Evolutionary conservation across 2,797 vertebrate genomes (phyloP).

Genomic region (Gorsachius magnificus): DNA sequence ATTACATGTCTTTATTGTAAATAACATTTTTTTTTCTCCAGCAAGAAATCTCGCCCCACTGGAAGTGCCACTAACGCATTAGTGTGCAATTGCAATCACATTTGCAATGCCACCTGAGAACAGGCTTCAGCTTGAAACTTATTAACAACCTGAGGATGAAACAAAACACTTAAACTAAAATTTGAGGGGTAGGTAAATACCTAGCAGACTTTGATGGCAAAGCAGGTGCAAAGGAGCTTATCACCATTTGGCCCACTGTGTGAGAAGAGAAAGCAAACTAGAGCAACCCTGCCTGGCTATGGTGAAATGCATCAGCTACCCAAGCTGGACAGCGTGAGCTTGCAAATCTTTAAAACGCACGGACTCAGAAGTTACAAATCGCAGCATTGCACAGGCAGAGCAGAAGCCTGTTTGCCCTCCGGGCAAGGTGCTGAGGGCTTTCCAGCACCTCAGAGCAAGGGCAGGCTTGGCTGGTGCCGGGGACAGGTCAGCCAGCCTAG

Average conservation of each 20-base stretch:
- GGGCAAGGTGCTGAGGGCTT: neutral
- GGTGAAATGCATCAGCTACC: neutral
- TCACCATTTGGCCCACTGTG: neutral
- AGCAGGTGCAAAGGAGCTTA: neutral
- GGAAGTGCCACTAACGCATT: neutral
- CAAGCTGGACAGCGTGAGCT: rapidly evolving
- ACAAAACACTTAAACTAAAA: neutral
- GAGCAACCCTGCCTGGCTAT: neutral
- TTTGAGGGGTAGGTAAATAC: neutral
- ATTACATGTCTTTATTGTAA: conserved; percentile 26
- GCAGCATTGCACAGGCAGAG: neutral
- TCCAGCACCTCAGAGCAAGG: neutral
- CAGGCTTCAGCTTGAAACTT: neutral
- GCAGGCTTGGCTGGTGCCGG: rapidly evolving
- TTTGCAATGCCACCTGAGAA: neutral
- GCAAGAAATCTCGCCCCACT: neutral
- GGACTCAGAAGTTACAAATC: neutral
- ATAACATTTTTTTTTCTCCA: neutral
- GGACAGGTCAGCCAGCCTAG: neutral
- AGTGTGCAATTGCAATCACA: neutral
- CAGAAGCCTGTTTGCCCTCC: neutral
- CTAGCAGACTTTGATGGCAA: neutral
- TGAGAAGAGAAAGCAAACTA: neutral
- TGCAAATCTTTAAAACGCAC: neutral
- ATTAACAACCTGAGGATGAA: neutral